A percentile compares a stretch with the other conserved stretches of the same genome.
Evolutionary conservation across 2,888 invertebrate genomes (phyloP).

Genomic region (Eurytoma californica): DNA sequence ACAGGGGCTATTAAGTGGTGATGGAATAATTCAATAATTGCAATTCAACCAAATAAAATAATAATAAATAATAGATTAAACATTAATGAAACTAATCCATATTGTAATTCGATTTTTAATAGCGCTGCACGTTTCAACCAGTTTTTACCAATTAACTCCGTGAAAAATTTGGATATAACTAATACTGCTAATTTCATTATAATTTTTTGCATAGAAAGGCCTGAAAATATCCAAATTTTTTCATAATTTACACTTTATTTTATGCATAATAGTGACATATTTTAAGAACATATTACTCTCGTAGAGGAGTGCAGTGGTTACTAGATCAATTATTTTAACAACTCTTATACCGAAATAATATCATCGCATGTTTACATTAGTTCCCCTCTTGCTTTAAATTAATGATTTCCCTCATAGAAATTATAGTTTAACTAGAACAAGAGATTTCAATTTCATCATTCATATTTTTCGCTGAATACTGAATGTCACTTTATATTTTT

Average conservation of each 20-base stretch:
- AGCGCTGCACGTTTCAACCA: conserved; percentile 31
- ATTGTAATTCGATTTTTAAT: conserved; percentile 21
- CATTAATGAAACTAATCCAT: conserved; percentile 40
- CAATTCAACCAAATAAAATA: conserved; percentile 22
- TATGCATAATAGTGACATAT: not conserved
- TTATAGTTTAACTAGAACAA: not conserved
- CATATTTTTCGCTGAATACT: not conserved
- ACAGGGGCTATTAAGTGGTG: not conserved
- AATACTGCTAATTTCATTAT: conserved; percentile 27
- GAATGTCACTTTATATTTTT: conserved; percentile 61
- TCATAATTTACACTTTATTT: not conserved
- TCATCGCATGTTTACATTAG: conserved; percentile 46
- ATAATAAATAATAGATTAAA: conserved; percentile 29
- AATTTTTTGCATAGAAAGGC: not conserved
- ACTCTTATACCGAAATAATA: conserved; percentile 16
- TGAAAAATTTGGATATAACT: not conserved
- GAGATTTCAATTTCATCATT: not conserved
- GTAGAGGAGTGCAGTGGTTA: conserved; percentile 40
- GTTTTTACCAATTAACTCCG: conserved; percentile 31
- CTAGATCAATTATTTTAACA: too few relatives aligned
- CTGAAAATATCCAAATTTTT: conserved; percentile 8
- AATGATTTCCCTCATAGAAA: conserved; percentile 7
- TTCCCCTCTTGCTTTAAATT: conserved; percentile 23
- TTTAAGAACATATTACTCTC: conserved; percentile 14
- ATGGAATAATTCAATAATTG: not conserved